phyloP scores from a whole-genome alignment of 2,888 invertebrate species.

The Carpatolechia fugitivella region DNA sequence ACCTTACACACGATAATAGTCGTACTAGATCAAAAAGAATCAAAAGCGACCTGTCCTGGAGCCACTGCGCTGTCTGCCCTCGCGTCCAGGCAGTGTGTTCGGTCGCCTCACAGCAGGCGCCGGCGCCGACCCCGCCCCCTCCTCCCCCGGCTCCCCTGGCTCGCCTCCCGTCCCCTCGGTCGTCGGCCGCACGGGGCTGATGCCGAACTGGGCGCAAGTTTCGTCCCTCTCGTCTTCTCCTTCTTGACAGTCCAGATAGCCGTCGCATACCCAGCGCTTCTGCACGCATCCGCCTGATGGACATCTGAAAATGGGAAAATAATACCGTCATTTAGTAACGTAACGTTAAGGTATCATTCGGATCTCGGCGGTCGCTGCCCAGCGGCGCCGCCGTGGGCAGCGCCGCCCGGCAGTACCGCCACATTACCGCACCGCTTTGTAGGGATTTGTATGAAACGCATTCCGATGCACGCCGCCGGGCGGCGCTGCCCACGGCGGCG shows the following conservation, averaged over 20 bases:
- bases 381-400: no score
- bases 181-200: constrained; percentile 15
- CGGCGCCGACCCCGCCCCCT: constrained; percentile 63
- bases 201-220: constrained; percentile 32
- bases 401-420: no score
- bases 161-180: constrained; percentile 19
- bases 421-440: no score
- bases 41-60: constrained; percentile 21
- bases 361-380: no score
- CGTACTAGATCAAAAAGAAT: background rate
- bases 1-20: background rate
- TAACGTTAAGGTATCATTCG: no score
- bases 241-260: constrained; percentile 65
- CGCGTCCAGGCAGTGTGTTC: constrained; percentile 28
- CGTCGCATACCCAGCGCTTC: constrained; percentile 70
- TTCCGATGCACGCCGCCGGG: no score
- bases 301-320: constrained; percentile 42
- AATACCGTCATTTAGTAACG: no score
- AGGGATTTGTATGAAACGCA: no score
- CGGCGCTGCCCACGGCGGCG: no score
- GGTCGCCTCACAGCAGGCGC: constrained; percentile 57
- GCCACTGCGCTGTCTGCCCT: constrained; percentile 52
- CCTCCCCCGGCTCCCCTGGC: constrained; percentile 49
- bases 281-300: constrained; percentile 58
- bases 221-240: constrained; percentile 60